Conservation (phyloP, 2,888 invertebrate genomes). For the Hesperia comma region DNA sequence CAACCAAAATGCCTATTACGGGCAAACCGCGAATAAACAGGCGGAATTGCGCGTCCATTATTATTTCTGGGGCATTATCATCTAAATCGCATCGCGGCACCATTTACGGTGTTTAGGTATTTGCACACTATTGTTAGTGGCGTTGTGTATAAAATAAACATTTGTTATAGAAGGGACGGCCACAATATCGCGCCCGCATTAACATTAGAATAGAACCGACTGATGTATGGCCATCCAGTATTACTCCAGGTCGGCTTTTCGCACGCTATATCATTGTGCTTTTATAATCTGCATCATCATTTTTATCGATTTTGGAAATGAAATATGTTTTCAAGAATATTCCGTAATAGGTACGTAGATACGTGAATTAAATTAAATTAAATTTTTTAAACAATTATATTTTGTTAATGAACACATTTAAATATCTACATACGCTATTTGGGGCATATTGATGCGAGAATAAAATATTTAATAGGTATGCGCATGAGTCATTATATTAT, state of each 20-base stretch:
- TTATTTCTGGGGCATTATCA: constrained; percentile 80
- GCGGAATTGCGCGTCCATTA: constrained; percentile 72
- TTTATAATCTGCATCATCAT: constrained; percentile 25
- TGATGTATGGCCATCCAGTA: constrained; percentile 72
- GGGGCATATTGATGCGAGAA: too few species aligned
- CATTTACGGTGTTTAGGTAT: constrained; percentile 82
- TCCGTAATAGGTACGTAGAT: too few species aligned
- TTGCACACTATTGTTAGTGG: constrained; percentile 84
- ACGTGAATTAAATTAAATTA: too few species aligned
- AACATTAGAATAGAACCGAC: constrained; percentile 78
- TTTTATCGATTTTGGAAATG: constrained; percentile 35
- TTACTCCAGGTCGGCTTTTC: constrained; percentile 50
- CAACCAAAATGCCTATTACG: constrained; percentile 45
- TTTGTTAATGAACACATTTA: too few species aligned
- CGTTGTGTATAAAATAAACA: constrained; percentile 84
- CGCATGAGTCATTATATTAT: too few species aligned
- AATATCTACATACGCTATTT: too few species aligned
- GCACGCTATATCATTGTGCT: constrained; percentile 39
- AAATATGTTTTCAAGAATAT: neutral
- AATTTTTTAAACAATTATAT: too few species aligned
- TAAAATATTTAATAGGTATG: too few species aligned
- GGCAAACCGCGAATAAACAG: constrained; percentile 58
- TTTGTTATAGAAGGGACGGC: constrained; percentile 78
- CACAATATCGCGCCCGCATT: constrained; percentile 80
- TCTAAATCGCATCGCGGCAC: constrained; percentile 81